phyloP scores from a whole-genome alignment of 2,113 vertebrate species.

The Semnornis frantzii region DNA sequence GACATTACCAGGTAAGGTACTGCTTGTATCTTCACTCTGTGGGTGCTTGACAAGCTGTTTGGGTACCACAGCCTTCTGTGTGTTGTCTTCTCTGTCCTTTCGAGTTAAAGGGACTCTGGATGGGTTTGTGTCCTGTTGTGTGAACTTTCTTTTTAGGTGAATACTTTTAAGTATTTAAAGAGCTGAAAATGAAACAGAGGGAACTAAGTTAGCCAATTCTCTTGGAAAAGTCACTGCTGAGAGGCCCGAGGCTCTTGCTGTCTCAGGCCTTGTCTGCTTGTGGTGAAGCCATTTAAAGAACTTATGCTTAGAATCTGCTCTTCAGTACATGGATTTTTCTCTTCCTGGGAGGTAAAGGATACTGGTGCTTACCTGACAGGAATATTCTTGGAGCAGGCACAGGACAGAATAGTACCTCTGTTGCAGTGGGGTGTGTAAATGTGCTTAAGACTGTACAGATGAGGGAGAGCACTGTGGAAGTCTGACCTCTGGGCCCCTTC shows the following conservation, averaged over 20 bases:
- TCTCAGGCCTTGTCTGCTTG: neutral
- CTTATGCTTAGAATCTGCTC: neutral
- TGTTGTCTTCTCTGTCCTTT: neutral
- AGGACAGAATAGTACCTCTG: neutral
- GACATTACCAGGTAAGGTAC: slow-evolving; percentile 94
- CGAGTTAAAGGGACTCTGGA: neutral
- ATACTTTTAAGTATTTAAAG: neutral
- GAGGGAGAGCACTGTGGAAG: neutral
- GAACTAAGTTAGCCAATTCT: neutral
- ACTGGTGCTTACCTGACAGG: neutral
- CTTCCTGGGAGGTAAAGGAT: neutral
- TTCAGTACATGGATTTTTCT: rapidly evolving
- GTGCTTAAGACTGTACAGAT: rapidly evolving
- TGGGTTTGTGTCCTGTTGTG: neutral
- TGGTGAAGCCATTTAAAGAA: neutral
- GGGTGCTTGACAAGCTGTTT: neutral
- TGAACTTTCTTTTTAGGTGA: neutral
- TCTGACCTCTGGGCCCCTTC: neutral
- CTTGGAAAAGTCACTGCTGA: neutral
- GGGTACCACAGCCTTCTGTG: rapidly evolving
- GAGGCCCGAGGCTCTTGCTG: neutral
- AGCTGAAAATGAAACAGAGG: neutral
- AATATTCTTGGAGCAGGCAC: rapidly evolving
- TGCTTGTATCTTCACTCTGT: neutral
- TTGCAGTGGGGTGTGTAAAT: neutral